phyloP scores from a whole-genome alignment of 2,113 vertebrate species.

The Psittacula cyanocephala region DNA sequence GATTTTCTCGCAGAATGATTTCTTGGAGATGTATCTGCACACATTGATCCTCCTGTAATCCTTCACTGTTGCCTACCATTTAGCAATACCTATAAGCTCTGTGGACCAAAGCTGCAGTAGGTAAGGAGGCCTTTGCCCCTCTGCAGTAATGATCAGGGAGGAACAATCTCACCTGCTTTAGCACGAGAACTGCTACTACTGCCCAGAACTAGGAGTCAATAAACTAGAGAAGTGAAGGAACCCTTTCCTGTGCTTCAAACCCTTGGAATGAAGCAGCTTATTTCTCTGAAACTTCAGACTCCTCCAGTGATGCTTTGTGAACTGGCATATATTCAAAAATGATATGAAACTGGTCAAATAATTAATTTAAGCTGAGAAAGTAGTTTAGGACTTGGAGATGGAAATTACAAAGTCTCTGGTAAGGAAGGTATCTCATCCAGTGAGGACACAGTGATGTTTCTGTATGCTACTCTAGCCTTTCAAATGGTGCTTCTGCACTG shows the following conservation, averaged over 20 bases:
- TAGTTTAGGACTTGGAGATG: neutral
- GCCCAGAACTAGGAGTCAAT: neutral
- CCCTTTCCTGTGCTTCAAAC: neutral
- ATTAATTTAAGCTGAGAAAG: neutral
- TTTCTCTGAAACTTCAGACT: neutral
- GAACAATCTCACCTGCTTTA: neutral
- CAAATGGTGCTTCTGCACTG: neutral
- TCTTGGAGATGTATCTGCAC: neutral
- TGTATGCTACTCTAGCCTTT: neutral
- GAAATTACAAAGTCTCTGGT: neutral
- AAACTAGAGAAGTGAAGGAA: neutral
- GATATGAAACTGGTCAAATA: neutral
- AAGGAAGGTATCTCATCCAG: neutral
- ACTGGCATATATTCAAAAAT: neutral
- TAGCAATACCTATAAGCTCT: neutral
- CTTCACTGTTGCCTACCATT: neutral
- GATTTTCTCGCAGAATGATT: neutral
- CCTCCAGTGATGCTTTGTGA: neutral
- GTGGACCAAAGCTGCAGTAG: neutral
- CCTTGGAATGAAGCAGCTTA: neutral
- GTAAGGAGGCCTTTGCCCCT: neutral
- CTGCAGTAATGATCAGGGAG: neutral
- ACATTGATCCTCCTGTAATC: neutral
- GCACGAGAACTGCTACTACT: neutral
- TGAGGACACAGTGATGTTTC: neutral